Percentiles rank a stretch among this genome's conserved stretches.
These are phyloP conservation scores for Drosophila suboccidentalis DNA, from an alignment of 2,888 invertebrate species.

Conservation along the genomic window DNA sequence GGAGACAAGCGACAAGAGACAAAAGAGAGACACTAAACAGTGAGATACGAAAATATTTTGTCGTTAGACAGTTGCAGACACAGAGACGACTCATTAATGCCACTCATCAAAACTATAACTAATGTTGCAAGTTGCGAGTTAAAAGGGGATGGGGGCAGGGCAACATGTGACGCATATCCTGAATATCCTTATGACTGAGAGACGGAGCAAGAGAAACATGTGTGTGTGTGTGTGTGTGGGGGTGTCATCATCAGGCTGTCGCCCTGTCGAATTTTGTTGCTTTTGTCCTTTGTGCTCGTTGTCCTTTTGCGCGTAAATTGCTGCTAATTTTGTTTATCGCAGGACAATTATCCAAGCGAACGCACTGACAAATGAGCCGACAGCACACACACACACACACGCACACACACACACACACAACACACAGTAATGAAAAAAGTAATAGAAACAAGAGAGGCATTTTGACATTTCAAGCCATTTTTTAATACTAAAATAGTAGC, in stretches of 20 bases:
- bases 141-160: constrained; percentile 7
- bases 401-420: too few relatives aligned
- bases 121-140: constrained; percentile 56
- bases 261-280: constrained; percentile 36
- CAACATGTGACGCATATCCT: constrained; percentile 44
- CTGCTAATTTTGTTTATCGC: constrained; percentile 85
- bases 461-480: too few relatives aligned
- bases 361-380: constrained; percentile 85
- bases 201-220: constrained; percentile 6
- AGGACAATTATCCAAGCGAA: constrained; percentile 85
- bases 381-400: constrained; percentile 6
- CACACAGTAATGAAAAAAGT: too few relatives aligned
- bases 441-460: too few relatives aligned
- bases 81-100: constrained; percentile 80
- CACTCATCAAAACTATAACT: constrained; percentile 80
- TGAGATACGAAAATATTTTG: not conserved
- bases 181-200: constrained; percentile 16
- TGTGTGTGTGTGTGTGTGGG: constrained; percentile 27
- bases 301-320: constrained; percentile 82
- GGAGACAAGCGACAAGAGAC: not conserved
- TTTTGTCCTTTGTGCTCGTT: constrained; percentile 37
- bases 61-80: constrained; percentile 67
- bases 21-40: constrained; percentile 53
- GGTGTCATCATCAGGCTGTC: constrained; percentile 24
- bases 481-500: too few relatives aligned